Conservation (phyloP, 30 jellyfish, hydroid and myxozoan species). For the Hydractinia echinata region DNA sequence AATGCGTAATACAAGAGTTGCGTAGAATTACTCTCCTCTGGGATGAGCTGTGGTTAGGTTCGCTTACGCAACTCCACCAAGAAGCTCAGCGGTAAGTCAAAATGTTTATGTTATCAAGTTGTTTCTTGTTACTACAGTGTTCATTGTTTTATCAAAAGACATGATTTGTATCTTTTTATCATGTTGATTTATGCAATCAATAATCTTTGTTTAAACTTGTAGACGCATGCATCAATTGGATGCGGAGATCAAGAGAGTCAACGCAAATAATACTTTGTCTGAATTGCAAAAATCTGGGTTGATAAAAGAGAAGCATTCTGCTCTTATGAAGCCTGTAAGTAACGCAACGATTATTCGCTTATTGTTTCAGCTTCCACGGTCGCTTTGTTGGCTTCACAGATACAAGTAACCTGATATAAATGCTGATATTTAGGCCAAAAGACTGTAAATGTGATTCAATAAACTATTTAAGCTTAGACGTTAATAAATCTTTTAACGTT, state of each 20-base stretch:
- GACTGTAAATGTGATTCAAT: too few relatives aligned
- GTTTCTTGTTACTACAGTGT: too few relatives aligned
- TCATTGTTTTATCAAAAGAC: too few relatives aligned
- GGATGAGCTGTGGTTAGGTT: constrained; percentile 99
- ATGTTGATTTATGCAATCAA: neutral
- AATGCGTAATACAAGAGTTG: constrained; percentile 77
- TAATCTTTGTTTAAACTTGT: neutral
- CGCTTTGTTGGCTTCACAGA: too few relatives aligned
- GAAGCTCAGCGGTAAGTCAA: constrained; percentile 84
- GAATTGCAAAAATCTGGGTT: constrained; percentile 56
- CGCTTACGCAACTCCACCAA: constrained; percentile 88
- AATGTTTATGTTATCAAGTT: too few relatives aligned
- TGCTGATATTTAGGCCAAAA: too few relatives aligned
- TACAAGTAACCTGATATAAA: too few relatives aligned
- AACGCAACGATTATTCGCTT: neutral
- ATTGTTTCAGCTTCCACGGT: too few relatives aligned
- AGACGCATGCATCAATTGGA: constrained; percentile 89
- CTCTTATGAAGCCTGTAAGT: constrained; percentile 93
- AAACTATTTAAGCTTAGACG: too few relatives aligned
- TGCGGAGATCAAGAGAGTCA: constrained; percentile 87
- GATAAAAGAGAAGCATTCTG: constrained; percentile 91
- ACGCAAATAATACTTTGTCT: constrained; percentile 71
- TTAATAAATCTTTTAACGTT: too few relatives aligned
- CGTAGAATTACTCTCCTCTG: constrained; percentile 91
- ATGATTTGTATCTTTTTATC: neutral